Evolutionary conservation across 2,888 invertebrate species (phyloP), one percentile per base, ranked within the genome.

Genomic region (Penaeus monodon): DNA sequence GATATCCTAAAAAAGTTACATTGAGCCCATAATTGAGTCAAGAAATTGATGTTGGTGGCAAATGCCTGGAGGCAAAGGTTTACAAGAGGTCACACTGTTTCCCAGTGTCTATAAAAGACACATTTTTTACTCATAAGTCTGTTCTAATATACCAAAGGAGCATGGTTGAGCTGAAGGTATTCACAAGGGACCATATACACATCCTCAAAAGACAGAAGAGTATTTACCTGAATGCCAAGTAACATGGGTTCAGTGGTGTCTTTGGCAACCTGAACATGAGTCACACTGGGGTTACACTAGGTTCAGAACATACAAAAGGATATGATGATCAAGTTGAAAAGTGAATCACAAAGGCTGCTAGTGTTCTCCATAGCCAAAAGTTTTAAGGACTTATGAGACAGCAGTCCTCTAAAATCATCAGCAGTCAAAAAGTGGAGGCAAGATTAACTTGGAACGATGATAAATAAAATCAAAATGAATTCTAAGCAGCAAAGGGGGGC

Each of bases 121-220:
- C 57, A 57, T 57, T 57, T 49, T 57, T 57, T 57, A 57, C 57
- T 57, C 57, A 57, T 57, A 57, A 20, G 57, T 57, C 57, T 57
- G 77, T 77, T 77, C 57, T 77, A 63, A 77, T 27, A 27, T 57
- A 57, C 77, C 77, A 77, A n/a, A 57, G 77, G 63, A 63, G 77
- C 49, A 77, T 77, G 77, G 63, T 57, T 57, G 77, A 77, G 57
- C 77, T 77, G 77, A 77, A 77, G 77, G 57, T 63, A 49, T 12
- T 57, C 57, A 57, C 57, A 57, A 57, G 57, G 57, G 57, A 57
- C 57, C 57, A 57, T 57, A 57, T 57, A 57, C 57, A 57, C 57
- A 57, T 57, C 57, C 57, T 57, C 57, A 57, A 57, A 57, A 57
- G 57, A 57, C 57, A 57, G 57, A 57, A 57, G 57, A 57, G 57